These are phyloP conservation scores for Anneissia japonica DNA, from an alignment of 35 echinoderm and acorn worm genomes.

Conservation along the genomic window DNA sequence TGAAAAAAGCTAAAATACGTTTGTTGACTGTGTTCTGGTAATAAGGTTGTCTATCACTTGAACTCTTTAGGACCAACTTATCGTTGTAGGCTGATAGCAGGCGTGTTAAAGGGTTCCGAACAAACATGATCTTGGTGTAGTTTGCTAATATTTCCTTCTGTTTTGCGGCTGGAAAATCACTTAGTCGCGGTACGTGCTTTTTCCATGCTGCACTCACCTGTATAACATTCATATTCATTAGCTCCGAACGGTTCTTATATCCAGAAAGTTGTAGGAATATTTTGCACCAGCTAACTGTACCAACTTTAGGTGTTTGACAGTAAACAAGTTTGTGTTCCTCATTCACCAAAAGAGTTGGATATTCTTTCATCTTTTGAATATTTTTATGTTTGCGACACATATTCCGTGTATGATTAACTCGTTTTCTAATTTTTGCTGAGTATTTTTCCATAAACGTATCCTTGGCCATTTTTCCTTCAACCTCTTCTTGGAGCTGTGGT, in stretches of 20 bases:
- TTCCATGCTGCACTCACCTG: neutral
- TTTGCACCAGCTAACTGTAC: slow-evolving; percentile 42
- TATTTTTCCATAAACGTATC: neutral
- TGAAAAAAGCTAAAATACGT: neutral
- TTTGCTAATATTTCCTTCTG: slow-evolving; percentile 5
- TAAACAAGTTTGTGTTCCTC: slow-evolving; percentile 47
- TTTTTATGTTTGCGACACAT: neutral
- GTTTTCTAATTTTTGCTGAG: neutral
- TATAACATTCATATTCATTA: neutral
- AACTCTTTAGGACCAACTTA: slow-evolving; percentile 18
- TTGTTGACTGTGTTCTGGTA: neutral
- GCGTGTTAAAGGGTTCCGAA: slow-evolving; percentile 53
- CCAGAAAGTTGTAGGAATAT: slow-evolving; percentile 35
- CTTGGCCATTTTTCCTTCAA: too few relatives aligned
- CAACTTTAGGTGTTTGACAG: slow-evolving; percentile 51
- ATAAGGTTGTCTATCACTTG: neutral
- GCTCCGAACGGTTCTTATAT: neutral
- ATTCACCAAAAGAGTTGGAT: slow-evolving; percentile 4
- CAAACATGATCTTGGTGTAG: slow-evolving; percentile 53
- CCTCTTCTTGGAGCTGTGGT: too few relatives aligned
- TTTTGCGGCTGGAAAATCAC: neutral
- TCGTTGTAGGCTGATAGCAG: slow-evolving; percentile 52
- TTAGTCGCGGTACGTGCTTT: neutral
- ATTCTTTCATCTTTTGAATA: neutral
- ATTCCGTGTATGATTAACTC: neutral